phyloP scores from a whole-genome alignment of 2,888 invertebrate species.

The Volucella inflata region DNA sequence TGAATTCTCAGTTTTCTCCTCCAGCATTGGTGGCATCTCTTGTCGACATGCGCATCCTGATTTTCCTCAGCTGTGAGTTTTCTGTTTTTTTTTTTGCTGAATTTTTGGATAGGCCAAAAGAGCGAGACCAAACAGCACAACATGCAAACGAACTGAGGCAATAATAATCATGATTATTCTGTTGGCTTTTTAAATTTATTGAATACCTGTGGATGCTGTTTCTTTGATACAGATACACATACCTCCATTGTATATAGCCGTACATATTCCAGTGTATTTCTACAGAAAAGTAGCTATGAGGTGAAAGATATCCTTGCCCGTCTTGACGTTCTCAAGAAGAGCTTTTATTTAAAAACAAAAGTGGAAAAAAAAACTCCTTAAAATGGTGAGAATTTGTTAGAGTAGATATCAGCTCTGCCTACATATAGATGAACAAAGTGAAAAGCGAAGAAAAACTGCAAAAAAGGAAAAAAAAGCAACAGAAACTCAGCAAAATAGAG shows the following conservation, averaged over 20 bases:
- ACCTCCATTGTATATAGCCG: neutral
- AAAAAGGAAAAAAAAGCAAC: constrained; percentile 16
- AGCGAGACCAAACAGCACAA: constrained; percentile 39
- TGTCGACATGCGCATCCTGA: constrained; percentile 69
- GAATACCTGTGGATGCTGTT: constrained; percentile 72
- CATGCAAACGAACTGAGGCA: constrained; percentile 65
- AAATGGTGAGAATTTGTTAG: constrained; percentile 78
- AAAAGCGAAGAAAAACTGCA: constrained; percentile 28
- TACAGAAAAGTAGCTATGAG: neutral
- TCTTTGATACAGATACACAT: constrained; percentile 32
- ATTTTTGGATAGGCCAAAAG: constrained; percentile 19
- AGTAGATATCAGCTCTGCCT: constrained; percentile 50
- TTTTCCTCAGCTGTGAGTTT: constrained; percentile 39
- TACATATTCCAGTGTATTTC: constrained; percentile 1
- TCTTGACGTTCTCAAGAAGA: constrained; percentile 24
- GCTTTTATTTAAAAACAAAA: constrained; percentile 50
- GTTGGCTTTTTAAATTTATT: constrained; percentile 73
- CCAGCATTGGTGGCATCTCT: neutral
- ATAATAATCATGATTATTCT: constrained; percentile 72
- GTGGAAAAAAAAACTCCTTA: constrained; percentile 44
- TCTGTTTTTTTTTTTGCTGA: constrained; percentile 5
- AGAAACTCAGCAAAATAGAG: constrained; percentile 21
- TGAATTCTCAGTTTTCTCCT: constrained; percentile 45
- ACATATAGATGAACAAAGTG: constrained; percentile 28
- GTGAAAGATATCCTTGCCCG: constrained; percentile 27